Conservation (phyloP, 2,797 vertebrate species). For the Aulostomus chinensis region DNA sequence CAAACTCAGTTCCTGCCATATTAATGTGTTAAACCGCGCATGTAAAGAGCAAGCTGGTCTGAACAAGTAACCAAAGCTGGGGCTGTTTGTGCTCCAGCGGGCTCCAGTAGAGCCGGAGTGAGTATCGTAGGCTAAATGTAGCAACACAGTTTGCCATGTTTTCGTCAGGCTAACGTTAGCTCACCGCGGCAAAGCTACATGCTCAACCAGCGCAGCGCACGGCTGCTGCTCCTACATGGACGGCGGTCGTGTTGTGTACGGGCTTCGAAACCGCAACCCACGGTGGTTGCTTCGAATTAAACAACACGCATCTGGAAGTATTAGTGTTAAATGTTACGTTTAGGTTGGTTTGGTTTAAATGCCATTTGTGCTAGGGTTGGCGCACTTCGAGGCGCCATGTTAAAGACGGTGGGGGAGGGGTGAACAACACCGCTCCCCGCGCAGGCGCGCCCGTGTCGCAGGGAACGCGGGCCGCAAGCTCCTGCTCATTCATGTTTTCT, state of each 20-base stretch:
- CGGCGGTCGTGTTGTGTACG: constrained; percentile 8
- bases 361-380: constrained; percentile 70
- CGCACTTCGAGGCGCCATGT: constrained; percentile 84
- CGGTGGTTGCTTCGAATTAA: neutral
- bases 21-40: too few relatives aligned
- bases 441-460: constrained; percentile 66
- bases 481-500: constrained; percentile 77
- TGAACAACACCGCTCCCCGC: constrained; percentile 66
- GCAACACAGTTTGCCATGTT: constrained; percentile 37
- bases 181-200: constrained; percentile 45
- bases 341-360: constrained; percentile 16
- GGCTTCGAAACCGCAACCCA: constrained; percentile 9
- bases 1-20: too few relatives aligned
- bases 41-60: too few relatives aligned
- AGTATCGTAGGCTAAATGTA: neutral
- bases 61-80: too few relatives aligned
- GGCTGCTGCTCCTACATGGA: constrained; percentile 36
- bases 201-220: constrained; percentile 27
- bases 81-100: too few relatives aligned
- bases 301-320: neutral
- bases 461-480: constrained; percentile 78
- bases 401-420: constrained; percentile 80
- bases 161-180: constrained; percentile 39
- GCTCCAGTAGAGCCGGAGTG: too few relatives aligned
- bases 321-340: neutral